phyloP scores from a whole-genome alignment of 1,140 invertebrate species.

The Archivesica marissinica region DNA sequence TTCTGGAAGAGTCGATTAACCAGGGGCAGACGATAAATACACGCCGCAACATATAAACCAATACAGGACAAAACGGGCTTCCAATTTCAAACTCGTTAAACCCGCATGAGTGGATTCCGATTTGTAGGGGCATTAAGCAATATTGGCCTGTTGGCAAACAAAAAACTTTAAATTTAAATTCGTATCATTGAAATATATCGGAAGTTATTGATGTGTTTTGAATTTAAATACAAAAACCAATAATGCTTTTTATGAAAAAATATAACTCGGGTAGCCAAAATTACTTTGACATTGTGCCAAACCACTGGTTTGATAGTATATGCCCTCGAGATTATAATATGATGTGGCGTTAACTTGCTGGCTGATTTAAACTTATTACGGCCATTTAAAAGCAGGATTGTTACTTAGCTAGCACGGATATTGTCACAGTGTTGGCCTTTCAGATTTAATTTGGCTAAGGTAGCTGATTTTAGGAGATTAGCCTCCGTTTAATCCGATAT shows the following conservation, averaged over 20 bases:
- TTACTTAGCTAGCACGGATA: background rate
- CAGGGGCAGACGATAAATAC: too few species aligned
- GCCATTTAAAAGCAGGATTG: background rate
- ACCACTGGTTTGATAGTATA: background rate
- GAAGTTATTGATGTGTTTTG: conserved; percentile 25
- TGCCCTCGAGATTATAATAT: conserved; percentile 4
- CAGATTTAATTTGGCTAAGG: conserved; percentile 13
- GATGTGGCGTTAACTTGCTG: conserved; percentile 2
- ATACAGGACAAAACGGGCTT: background rate
- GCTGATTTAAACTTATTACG: conserved; percentile 23
- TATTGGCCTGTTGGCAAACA: conserved; percentile 16
- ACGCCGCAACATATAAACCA: too few species aligned
- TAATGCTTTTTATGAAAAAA: background rate
- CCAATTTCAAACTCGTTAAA: conserved; percentile 2
- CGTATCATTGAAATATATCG: conserved; percentile 20
- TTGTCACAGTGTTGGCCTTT: conserved; percentile 1
- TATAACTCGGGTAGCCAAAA: conserved; percentile 11
- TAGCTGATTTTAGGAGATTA: conserved; percentile 32
- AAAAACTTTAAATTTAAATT: conserved; percentile 4
- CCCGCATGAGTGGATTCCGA: background rate
- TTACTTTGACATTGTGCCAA: background rate
- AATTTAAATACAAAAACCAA: background rate
- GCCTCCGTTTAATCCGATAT: conserved; percentile 14
- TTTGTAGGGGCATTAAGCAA: conserved; percentile 1
- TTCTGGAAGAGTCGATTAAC: too few species aligned